A percentile compares a stretch with the other conserved stretches of the same genome.
Conservation (phyloP, 2,888 invertebrate genomes). For the Macaria notata region DNA sequence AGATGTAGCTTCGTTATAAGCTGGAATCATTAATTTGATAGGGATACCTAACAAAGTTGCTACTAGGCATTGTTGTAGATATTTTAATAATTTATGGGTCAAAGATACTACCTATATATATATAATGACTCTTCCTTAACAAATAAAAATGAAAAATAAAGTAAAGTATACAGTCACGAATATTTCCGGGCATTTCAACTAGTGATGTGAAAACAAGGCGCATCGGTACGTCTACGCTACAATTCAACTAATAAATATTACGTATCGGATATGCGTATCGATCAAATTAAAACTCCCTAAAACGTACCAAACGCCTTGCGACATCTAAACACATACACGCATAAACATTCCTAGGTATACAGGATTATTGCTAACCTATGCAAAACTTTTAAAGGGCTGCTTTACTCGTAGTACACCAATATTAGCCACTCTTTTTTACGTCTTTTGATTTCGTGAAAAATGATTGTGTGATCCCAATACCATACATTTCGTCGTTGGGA, state of each 20-base stretch:
- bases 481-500: too few relatives aligned
- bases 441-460: too few relatives aligned
- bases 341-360: conserved; percentile 25
- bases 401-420: too few relatives aligned
- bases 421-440: too few relatives aligned
- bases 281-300: neutral
- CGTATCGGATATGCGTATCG: conserved; percentile 3
- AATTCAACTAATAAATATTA: neutral
- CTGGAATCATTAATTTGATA: neutral
- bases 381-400: too few relatives aligned
- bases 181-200: conserved; percentile 23
- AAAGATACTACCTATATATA: too few relatives aligned
- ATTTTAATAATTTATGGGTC: neutral
- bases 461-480: too few relatives aligned
- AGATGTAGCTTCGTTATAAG: too few relatives aligned
- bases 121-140: too few relatives aligned
- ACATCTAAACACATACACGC: conserved; percentile 30
- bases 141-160: too few relatives aligned
- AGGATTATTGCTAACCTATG: neutral
- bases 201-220: conserved; percentile 8
- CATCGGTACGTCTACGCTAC: neutral
- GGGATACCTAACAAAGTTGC: conserved; percentile 10
- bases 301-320: neutral
- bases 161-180: conserved; percentile 29
- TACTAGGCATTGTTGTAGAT: conserved; percentile 3